These are phyloP conservation scores for Mormyrops boulengeri DNA, from an alignment of 2,797 vertebrate species.

Conservation along the genomic window DNA sequence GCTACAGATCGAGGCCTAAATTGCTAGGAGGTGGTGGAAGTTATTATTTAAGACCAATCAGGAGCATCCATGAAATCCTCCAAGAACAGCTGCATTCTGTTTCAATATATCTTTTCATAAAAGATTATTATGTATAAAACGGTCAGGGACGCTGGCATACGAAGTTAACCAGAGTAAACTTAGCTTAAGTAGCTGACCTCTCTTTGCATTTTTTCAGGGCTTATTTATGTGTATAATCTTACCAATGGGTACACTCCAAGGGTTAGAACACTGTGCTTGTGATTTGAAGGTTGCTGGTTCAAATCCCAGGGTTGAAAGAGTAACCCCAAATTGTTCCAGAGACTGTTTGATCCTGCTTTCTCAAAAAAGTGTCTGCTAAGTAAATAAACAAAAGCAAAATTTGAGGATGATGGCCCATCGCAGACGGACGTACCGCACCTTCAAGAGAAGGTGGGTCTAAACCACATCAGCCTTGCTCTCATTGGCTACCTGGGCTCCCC, in stretches of 20 bases:
- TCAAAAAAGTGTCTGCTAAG: not conserved
- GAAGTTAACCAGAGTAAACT: not conserved
- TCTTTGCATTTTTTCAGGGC: not conserved
- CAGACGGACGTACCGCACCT: not conserved
- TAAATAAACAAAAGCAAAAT: not conserved
- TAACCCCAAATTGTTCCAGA: not conserved
- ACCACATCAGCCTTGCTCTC: not conserved
- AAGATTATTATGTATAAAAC: not conserved
- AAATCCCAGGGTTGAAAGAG: not conserved
- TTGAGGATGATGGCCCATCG: not conserved
- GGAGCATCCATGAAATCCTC: not conserved
- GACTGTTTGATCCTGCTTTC: not conserved
- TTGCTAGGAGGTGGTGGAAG: not conserved
- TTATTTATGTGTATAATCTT: not conserved
- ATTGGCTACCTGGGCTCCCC: not conserved
- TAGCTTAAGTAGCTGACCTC: not conserved
- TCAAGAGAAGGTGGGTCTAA: not conserved
- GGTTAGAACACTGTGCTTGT: not conserved
- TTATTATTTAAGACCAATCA: not conserved
- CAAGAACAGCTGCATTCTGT: not conserved
- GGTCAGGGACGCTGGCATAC: not conserved
- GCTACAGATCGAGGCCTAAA: not conserved
- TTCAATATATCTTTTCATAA: not conserved
- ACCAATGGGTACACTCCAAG: too few species aligned
- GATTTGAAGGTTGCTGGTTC: not conserved